Percentiles rank a stretch among this genome's conserved stretches.
Conservation (phyloP, 1,140 invertebrate genomes). For the Atta colombica region DNA sequence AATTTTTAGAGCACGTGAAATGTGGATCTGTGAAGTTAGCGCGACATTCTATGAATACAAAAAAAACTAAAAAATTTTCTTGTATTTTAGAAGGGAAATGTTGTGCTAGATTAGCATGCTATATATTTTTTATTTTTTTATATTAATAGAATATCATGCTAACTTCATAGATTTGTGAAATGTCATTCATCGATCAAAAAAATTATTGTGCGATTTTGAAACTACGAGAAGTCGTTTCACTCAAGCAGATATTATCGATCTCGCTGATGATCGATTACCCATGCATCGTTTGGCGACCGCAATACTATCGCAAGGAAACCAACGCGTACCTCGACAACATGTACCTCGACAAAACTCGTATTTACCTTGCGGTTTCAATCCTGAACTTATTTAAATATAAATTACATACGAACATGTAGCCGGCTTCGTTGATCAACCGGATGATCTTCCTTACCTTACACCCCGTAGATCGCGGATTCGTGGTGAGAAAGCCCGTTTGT, state of each 20-base stretch:
- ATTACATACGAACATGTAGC: conserved; percentile 77
- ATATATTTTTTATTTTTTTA: too few relatives aligned
- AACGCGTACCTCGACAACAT: conserved; percentile 68
- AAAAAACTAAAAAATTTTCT: too few relatives aligned
- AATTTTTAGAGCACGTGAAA: conserved; percentile 12
- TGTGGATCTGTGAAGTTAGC: not conserved
- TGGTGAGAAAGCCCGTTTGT: conserved; percentile 53
- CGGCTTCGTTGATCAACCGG: conserved; percentile 65
- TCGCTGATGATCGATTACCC: conserved; percentile 69
- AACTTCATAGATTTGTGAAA: too few relatives aligned
- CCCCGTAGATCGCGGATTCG: conserved; percentile 48
- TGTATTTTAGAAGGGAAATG: too few relatives aligned
- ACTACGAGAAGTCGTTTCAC: not conserved
- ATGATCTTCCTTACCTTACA: conserved; percentile 53
- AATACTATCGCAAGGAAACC: conserved; percentile 75
- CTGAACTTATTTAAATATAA: conserved; percentile 85
- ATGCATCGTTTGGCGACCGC: conserved; percentile 74
- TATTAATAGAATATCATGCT: too few relatives aligned
- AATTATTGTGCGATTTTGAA: conserved; percentile 34
- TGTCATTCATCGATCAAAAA: not conserved
- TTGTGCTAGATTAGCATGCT: too few relatives aligned
- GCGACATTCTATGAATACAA: too few relatives aligned
- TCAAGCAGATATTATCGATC: conserved; percentile 50
- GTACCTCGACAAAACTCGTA: conserved; percentile 71
- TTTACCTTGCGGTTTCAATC: conserved; percentile 84